A percentile compares a stretch with the other conserved stretches of the same genome.
Evolutionary conservation across 2,888 invertebrate species (phyloP).

Genomic region (Drosophila planitibia): DNA sequence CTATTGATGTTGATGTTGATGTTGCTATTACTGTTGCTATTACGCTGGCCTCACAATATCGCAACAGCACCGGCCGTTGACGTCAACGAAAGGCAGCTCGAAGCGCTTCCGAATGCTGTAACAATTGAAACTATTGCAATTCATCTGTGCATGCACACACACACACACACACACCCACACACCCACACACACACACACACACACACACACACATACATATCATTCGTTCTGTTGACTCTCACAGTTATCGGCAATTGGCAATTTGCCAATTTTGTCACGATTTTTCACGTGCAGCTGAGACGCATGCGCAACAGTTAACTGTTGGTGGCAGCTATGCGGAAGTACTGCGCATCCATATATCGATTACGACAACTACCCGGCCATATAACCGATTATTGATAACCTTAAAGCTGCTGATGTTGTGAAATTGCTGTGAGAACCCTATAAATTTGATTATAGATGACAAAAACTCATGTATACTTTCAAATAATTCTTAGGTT

Average conservation of each 20-base stretch:
- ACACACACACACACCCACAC: background rate
- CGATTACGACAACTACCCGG: constrained; percentile 8
- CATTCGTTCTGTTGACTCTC: constrained; percentile 1
- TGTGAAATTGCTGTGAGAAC: background rate
- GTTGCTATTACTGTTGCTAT: background rate
- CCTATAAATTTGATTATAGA: fast-evolving
- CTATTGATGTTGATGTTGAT: background rate
- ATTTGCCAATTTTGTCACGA: constrained; percentile 71
- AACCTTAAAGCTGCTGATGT: background rate
- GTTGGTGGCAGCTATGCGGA: constrained; percentile 42
- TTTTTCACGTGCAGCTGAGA: constrained; percentile 54
- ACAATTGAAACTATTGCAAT: constrained; percentile 55
- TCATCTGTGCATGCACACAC: constrained; percentile 18
- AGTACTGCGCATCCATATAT: constrained; percentile 16
- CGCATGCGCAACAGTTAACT: constrained; percentile 41
- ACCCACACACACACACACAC: background rate
- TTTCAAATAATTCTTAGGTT: background rate
- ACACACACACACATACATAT: background rate
- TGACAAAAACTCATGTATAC: background rate
- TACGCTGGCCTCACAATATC: constrained; percentile 22
- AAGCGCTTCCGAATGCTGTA: constrained; percentile 48
- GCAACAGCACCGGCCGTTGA: constrained; percentile 27
- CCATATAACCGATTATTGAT: constrained; percentile 7
- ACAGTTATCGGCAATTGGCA: constrained; percentile 37
- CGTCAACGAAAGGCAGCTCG: constrained; percentile 36